These are phyloP conservation scores for Drosophila kohkoa DNA, from an alignment of 1,140 invertebrate genomes.

Conservation along the genomic window DNA sequence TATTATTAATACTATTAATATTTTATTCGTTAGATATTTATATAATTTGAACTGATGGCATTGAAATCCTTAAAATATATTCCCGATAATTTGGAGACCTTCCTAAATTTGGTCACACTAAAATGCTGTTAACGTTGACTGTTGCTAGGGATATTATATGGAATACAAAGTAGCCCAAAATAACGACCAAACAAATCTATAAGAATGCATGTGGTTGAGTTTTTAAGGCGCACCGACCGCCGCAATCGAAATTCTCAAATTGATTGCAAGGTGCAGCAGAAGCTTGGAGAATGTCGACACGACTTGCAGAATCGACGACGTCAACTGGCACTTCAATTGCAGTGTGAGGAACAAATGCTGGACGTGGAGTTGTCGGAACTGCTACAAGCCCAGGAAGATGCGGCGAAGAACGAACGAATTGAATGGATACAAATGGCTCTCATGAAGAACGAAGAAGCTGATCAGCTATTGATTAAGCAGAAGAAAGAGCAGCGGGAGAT, in stretches of 20 bases:
- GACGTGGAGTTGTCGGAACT: slow-evolving; percentile 50
- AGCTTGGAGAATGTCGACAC: slow-evolving; percentile 42
- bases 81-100: not conserved
- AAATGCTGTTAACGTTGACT: not conserved
- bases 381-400: slow-evolving; percentile 30
- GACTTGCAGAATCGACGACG: slow-evolving; percentile 55
- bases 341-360: slow-evolving; percentile 38
- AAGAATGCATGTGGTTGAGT: slow-evolving; percentile 53
- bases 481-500: slow-evolving; percentile 69
- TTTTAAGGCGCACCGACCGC: slow-evolving; percentile 55
- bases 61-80: not conserved
- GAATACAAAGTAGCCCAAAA: not conserved
- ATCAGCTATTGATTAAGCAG: slow-evolving; percentile 53
- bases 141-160: slow-evolving; percentile 18
- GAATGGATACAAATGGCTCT: slow-evolving; percentile 67
- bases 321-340: slow-evolving; percentile 43
- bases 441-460: slow-evolving; percentile 44
- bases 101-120: not conserved
- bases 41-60: not conserved
- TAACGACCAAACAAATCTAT: slow-evolving; percentile 19
- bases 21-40: too few relatives aligned
- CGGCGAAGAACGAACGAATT: slow-evolving; percentile 42
- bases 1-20: too few relatives aligned
- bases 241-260: slow-evolving; percentile 68
- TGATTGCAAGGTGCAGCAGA: slow-evolving; percentile 45